These are phyloP conservation scores for Climacteris rufus DNA, from an alignment of 2,113 vertebrate genomes.

Conservation along the genomic window DNA sequence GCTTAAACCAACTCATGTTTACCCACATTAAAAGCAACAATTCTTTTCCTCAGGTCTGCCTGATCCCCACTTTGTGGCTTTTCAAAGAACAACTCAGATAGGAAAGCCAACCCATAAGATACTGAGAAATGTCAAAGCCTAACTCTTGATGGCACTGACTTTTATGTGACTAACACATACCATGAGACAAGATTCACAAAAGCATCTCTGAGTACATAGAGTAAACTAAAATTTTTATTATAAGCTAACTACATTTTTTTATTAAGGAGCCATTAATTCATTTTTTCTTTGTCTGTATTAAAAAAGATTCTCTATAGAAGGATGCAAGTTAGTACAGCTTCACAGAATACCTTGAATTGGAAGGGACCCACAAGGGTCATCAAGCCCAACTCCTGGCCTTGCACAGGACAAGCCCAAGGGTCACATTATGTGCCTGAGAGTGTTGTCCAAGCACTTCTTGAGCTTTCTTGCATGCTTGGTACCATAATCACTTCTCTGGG, in stretches of 20 bases:
- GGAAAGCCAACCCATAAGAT: neutral
- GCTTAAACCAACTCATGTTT: neutral
- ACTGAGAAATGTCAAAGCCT: neutral
- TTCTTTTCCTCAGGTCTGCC: neutral
- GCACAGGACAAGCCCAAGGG: neutral
- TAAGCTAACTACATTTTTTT: neutral
- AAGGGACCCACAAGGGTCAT: neutral
- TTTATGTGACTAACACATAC: neutral
- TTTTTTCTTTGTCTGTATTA: neutral
- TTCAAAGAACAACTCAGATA: neutral
- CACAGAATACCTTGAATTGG: neutral
- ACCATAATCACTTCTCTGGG: neutral
- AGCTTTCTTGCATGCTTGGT: neutral
- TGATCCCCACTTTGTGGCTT: neutral
- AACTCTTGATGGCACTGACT: neutral
- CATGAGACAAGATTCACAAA: neutral
- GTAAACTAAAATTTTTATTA: neutral
- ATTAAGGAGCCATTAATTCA: neutral
- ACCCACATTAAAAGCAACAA: neutral
- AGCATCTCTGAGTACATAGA: neutral
- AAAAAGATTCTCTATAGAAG: neutral
- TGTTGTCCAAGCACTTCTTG: neutral
- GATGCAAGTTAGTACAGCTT: neutral
- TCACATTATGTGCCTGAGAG: neutral
- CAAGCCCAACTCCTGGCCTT: neutral